These are phyloP conservation scores for Yponomeuta plumbellus DNA, from an alignment of 2,888 invertebrate species.

Conservation along the genomic window DNA sequence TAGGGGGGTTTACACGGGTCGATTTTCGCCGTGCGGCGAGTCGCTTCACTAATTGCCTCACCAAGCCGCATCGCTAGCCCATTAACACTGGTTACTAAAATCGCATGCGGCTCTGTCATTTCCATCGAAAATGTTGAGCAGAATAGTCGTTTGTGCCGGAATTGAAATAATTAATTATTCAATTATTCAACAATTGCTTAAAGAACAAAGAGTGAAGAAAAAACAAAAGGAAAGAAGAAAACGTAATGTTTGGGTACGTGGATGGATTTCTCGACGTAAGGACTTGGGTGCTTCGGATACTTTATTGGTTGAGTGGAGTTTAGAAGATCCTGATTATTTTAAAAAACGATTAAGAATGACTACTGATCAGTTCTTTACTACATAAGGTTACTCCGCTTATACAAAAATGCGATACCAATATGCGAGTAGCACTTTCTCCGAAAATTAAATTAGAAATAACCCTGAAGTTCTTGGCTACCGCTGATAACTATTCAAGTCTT, in stretches of 20 bases:
- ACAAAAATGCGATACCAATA: conserved; percentile 31
- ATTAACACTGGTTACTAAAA: conserved; percentile 35
- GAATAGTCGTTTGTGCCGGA: conserved; percentile 22
- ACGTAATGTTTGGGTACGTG: conserved; percentile 29
- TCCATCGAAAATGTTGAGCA: conserved; percentile 29
- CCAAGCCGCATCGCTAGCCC: conserved; percentile 34
- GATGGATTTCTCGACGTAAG: conserved; percentile 21
- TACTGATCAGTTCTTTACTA: conserved; percentile 19
- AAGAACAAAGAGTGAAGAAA: conserved; percentile 30
- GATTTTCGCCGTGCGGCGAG: conserved; percentile 5
- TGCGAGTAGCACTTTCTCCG: conserved; percentile 30
- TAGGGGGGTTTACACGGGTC: conserved; percentile 8
- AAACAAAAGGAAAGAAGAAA: conserved; percentile 29
- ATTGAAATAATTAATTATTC: conserved; percentile 24
- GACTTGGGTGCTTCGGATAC: too few relatives aligned
- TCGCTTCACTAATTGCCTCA: conserved; percentile 13
- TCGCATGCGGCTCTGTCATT: conserved; percentile 39
- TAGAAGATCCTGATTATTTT: too few relatives aligned
- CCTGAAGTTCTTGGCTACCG: conserved; percentile 26
- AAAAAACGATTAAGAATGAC: too few relatives aligned
- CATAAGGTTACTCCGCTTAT: conserved; percentile 27
- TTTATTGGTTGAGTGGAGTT: too few relatives aligned
- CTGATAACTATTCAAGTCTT: conserved; percentile 30
- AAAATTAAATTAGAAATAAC: conserved; percentile 31
- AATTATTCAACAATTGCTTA: conserved; percentile 16